Percentiles rank a stretch among this genome's conserved stretches.
These are phyloP conservation scores for Tiliqua scincoides DNA, from an alignment of 2,113 vertebrate species.

Conservation along the genomic window DNA sequence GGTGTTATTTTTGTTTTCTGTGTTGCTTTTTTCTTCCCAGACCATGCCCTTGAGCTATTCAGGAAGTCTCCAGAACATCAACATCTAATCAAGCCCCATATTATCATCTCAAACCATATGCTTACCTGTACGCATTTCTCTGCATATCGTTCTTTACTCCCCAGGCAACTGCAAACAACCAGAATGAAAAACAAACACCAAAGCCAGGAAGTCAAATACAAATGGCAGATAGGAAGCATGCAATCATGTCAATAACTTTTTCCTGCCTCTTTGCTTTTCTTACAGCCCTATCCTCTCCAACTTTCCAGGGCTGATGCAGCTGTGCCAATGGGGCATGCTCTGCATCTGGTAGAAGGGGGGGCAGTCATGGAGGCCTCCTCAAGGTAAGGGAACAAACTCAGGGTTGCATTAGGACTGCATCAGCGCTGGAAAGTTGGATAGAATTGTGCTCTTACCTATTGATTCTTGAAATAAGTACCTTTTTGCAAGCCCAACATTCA, in stretches of 20 bases:
- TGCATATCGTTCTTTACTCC: background rate
- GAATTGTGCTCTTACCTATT: too few species aligned
- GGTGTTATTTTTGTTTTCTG: background rate
- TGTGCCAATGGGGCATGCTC: too few species aligned
- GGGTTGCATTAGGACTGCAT: too few species aligned
- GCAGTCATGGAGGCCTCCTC: too few species aligned
- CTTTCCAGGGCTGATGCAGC: too few species aligned
- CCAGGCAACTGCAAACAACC: background rate
- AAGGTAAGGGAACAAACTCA: too few species aligned
- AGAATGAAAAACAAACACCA: background rate
- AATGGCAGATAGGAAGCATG: background rate
- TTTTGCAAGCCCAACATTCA: background rate
- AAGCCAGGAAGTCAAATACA: background rate
- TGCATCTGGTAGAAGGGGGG: too few species aligned
- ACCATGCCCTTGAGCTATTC: background rate
- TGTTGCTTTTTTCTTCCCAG: background rate
- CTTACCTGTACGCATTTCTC: background rate
- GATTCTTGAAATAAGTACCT: background rate
- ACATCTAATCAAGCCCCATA: background rate
- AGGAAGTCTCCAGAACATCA: background rate
- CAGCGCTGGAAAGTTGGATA: too few species aligned
- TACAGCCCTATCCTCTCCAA: too few species aligned
- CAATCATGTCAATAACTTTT: background rate
- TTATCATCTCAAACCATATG: background rate
- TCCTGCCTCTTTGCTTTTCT: background rate